Evolutionary conservation across 2,797 vertebrate genomes (phyloP).

Genomic region (Eulemur mongoz): DNA sequence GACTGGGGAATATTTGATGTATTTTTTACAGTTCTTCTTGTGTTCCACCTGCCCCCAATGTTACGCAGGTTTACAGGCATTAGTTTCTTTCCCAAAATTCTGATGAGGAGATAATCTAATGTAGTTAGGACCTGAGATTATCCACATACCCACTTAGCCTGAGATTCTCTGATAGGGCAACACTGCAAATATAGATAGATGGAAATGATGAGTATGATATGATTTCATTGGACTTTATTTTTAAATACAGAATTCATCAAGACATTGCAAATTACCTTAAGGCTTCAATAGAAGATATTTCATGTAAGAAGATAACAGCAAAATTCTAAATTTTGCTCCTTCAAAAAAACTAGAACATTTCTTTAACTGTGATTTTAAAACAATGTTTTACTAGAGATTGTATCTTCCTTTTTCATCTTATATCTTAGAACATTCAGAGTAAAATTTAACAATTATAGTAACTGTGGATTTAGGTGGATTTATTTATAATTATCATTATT

Average conservation of each 20-base stretch:
- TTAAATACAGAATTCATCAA: neutral
- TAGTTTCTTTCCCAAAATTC: neutral
- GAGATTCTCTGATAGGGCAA: neutral
- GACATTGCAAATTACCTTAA: neutral
- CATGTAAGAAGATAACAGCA: neutral
- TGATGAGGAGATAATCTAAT: neutral
- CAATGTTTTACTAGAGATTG: neutral
- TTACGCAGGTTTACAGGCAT: neutral
- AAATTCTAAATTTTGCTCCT: neutral
- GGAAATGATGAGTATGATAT: neutral
- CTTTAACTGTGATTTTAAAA: neutral
- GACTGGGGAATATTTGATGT: neutral
- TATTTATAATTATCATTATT: neutral
- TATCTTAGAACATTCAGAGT: neutral
- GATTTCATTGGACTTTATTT: neutral
- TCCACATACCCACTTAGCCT: neutral
- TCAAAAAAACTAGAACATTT: neutral
- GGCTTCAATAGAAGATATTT: neutral
- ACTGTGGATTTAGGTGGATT: neutral
- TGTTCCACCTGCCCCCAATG: fast-evolving
- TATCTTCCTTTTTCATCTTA: neutral
- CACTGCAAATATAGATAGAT: neutral
- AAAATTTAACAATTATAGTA: neutral
- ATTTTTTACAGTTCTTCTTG: neutral
- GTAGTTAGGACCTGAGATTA: neutral